phyloP scores from a whole-genome alignment of 2,888 invertebrate genomes.

The Eupithecia centaureata region DNA sequence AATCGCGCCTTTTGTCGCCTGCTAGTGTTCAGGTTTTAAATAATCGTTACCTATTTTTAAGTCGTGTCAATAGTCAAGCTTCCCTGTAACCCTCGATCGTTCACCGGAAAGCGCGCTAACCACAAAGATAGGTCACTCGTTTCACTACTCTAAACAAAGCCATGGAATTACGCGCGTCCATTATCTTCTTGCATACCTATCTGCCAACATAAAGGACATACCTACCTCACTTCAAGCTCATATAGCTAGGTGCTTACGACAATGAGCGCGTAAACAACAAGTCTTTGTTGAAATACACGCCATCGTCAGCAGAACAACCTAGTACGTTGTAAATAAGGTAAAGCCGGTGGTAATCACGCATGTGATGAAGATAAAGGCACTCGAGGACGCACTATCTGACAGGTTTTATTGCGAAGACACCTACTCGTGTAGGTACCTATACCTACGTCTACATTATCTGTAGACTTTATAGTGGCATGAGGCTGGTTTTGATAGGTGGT shows the following conservation, averaged over 20 bases:
- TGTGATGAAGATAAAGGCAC: constrained; percentile 27
- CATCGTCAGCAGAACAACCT: constrained; percentile 13
- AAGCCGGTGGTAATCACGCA: constrained; percentile 32
- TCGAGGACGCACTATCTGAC: constrained; percentile 29
- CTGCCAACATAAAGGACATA: neutral
- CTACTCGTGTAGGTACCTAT: neutral
- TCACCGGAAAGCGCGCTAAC: neutral
- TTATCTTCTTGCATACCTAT: neutral
- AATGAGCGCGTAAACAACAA: constrained; percentile 14
- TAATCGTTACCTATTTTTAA: neutral
- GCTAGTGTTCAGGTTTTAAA: neutral
- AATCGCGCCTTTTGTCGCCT: no score
- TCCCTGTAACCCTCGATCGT: neutral
- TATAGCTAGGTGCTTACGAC: neutral
- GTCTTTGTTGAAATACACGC: constrained; percentile 3
- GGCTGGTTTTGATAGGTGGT: constrained; percentile 54
- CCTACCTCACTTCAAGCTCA: neutral
- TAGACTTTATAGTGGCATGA: constrained; percentile 39
- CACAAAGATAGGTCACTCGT: neutral
- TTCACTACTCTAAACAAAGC: neutral
- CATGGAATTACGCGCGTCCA: neutral
- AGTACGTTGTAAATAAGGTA: constrained; percentile 24
- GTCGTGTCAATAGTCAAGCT: neutral
- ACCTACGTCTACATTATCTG: constrained; percentile 41
- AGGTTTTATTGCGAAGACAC: constrained; percentile 41